A percentile compares a stretch with the other conserved stretches of the same genome.
These are phyloP conservation scores for Procavia capensis DNA, from an alignment of 2,113 vertebrate species.

Conservation along the genomic window DNA sequence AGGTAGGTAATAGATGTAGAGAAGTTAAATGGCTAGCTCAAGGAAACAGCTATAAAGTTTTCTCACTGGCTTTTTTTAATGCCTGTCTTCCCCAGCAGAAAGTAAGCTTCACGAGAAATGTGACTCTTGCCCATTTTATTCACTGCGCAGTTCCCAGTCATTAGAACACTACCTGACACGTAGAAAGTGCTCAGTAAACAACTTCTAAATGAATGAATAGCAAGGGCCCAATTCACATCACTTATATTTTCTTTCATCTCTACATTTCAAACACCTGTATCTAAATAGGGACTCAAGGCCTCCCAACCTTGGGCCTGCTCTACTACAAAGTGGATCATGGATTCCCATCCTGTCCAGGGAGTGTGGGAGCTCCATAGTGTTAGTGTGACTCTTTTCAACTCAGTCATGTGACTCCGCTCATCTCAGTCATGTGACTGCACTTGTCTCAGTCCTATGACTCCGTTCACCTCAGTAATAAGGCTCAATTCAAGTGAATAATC, in stretches of 20 bases:
- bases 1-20: background rate
- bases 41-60: background rate
- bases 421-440: background rate
- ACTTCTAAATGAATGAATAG: too few species aligned
- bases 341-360: background rate
- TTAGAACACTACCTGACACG: background rate
- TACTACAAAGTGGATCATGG: background rate
- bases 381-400: background rate
- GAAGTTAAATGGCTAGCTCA: background rate
- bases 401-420: background rate
- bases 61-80: background rate
- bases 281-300: background rate
- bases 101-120: background rate
- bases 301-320: fast-evolving
- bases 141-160: background rate
- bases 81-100: background rate
- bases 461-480: background rate
- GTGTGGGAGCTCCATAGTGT: background rate
- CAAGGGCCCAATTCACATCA: background rate
- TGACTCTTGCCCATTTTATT: background rate
- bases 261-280: background rate
- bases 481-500: background rate
- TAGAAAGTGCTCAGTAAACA: background rate
- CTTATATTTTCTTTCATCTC: background rate
- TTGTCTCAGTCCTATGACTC: background rate